Evolutionary conservation across 2,888 invertebrate species (phyloP).

Genomic region (Quadroppia sp.): DNA sequence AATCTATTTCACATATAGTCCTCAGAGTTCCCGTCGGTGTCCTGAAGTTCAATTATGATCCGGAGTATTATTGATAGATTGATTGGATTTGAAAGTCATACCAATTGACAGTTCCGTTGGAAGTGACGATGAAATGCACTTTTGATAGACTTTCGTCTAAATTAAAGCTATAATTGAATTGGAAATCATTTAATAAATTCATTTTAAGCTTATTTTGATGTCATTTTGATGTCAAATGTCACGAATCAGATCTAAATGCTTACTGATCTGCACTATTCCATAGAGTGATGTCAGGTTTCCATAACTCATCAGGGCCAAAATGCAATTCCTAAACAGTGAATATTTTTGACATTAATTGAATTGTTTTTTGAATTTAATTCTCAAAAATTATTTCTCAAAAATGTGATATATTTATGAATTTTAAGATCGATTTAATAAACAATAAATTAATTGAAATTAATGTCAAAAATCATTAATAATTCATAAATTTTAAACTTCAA

Average conservation of each 20-base stretch:
- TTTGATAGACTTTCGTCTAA: not conserved
- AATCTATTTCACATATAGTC: not conserved
- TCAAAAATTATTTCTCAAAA: too few species aligned
- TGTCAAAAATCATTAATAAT: too few species aligned
- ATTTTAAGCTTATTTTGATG: too few species aligned
- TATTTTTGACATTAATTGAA: not conserved
- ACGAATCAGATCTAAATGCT: not conserved
- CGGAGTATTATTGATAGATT: not conserved
- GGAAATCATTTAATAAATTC: too few species aligned
- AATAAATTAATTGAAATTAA: not conserved
- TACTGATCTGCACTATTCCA: conserved; percentile 37
- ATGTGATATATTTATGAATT: too few species aligned
- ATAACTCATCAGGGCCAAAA: conserved; percentile 27
- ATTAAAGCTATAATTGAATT: not conserved
- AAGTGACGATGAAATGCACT: conserved; percentile 11
- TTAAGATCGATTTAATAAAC: not conserved
- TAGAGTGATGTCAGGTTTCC: conserved; percentile 34
- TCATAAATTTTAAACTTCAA: too few species aligned
- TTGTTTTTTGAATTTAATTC: too few species aligned
- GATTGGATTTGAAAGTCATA: not conserved
- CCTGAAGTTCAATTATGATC: not conserved
- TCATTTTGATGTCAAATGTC: too few species aligned
- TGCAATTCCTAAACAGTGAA: conserved; percentile 23
- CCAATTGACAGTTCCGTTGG: conserved; percentile 8
- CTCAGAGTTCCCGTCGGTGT: not conserved